These are phyloP conservation scores for Pachycephala philippinensis DNA, from an alignment of 2,113 vertebrate genomes.

Conservation along the genomic window DNA sequence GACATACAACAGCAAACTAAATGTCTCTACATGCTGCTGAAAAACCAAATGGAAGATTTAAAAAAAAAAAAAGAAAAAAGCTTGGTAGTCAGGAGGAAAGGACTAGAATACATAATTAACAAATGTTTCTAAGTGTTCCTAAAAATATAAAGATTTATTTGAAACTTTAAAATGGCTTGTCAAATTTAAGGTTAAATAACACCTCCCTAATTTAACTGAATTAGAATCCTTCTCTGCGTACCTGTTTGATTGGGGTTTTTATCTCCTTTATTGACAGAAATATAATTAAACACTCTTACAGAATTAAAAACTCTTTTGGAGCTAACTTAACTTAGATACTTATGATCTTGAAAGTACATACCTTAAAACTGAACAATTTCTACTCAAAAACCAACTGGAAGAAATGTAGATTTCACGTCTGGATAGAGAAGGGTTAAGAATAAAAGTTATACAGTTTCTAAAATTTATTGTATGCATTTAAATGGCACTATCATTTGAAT, in stretches of 20 bases:
- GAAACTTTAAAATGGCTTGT: not conserved
- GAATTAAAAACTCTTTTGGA: not conserved
- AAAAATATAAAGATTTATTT: not conserved
- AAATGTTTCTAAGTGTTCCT: not conserved
- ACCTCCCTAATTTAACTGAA: not conserved
- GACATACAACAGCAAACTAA: not conserved
- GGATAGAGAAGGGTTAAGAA: not conserved
- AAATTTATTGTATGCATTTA: not conserved
- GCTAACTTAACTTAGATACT: not conserved
- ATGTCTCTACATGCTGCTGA: not conserved
- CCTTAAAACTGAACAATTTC: not conserved
- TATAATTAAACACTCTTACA: not conserved
- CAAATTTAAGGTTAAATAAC: not conserved
- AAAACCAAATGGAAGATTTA: not conserved
- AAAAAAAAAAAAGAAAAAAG: not conserved
- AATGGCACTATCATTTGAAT: not conserved
- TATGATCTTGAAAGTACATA: not conserved
- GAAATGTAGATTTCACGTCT: not conserved
- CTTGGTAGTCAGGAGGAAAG: not conserved
- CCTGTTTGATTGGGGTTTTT: rapidly evolving
- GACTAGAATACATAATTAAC: not conserved
- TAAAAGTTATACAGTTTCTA: not conserved
- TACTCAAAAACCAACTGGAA: not conserved
- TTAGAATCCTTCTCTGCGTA: not conserved
- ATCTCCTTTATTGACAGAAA: not conserved